Percentiles rank a stretch among this genome's conserved stretches.
phyloP scores from a whole-genome alignment of 2,113 vertebrate species.

The Emydura subglobosa region DNA sequence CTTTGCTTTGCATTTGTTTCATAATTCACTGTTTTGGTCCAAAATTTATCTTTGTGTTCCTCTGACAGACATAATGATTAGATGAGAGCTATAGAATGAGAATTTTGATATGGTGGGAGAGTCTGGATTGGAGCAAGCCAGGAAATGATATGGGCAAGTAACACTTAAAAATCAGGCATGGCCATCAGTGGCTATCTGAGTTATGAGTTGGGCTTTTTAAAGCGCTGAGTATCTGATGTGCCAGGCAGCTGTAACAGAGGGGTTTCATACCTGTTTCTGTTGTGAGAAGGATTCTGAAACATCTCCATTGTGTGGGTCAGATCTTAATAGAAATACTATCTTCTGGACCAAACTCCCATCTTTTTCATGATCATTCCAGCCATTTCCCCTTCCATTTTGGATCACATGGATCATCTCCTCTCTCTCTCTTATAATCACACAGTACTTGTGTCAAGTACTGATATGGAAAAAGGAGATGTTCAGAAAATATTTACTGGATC shows the following conservation, averaged over 20 bases:
- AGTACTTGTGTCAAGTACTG: not conserved
- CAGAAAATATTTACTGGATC: not conserved
- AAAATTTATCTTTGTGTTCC: not conserved
- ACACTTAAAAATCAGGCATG: not conserved
- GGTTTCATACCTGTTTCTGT: not conserved
- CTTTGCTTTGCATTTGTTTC: no score
- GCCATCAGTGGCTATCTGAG: no score
- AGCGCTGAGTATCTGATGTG: not conserved
- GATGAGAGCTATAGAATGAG: no score
- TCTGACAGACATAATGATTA: not conserved
- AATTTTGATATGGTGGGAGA: no score
- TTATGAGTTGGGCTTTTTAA: not conserved
- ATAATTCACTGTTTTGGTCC: no score
- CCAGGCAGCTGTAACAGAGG: not conserved
- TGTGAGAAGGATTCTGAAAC: not conserved
- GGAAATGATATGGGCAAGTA: not conserved
- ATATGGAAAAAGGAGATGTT: not conserved
- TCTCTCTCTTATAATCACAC: not conserved
- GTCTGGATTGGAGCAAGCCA: not conserved
- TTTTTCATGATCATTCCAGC: accelerated
- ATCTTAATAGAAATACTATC: not conserved
- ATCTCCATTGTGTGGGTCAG: not conserved
- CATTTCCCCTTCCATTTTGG: not conserved
- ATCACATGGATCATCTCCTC: accelerated
- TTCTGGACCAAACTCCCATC: not conserved